Evolutionary conservation across 2,888 invertebrate species (phyloP).

Genomic region (Meteorus cinctellus): DNA sequence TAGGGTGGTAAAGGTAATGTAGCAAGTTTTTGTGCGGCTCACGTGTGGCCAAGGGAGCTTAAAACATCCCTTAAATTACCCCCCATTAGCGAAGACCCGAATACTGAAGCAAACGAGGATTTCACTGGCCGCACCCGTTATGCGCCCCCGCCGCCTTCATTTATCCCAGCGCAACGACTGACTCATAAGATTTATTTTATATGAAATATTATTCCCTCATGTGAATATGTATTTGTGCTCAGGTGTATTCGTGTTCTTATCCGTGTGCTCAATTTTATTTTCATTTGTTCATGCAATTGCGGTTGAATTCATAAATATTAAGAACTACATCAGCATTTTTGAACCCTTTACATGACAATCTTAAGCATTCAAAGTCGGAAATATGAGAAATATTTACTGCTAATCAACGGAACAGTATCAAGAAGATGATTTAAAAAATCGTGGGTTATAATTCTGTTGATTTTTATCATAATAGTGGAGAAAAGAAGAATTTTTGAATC

Average conservation of each 20-base stretch:
- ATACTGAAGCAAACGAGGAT: conserved; percentile 69
- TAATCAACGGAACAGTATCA: too few relatives aligned
- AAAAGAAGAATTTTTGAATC: too few relatives aligned
- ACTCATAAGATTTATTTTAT: conserved; percentile 70
- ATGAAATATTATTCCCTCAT: conserved; percentile 67
- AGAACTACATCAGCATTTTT: too few relatives aligned
- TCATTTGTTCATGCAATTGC: too few relatives aligned
- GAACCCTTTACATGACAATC: too few relatives aligned
- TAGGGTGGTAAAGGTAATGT: conserved; percentile 57
- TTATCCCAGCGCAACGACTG: conserved; percentile 14
- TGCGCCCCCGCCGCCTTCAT: conserved; percentile 10
- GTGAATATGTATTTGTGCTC: background rate
- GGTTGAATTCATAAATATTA: too few relatives aligned
- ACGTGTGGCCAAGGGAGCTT: conserved; percentile 67
- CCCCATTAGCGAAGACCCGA: conserved; percentile 68
- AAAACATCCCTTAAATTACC: conserved; percentile 73
- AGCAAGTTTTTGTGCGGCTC: conserved; percentile 71
- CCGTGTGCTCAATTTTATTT: too few relatives aligned
- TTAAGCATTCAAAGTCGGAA: too few relatives aligned
- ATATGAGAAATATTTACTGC: too few relatives aligned
- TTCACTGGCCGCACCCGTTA: conserved; percentile 61
- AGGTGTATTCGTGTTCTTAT: background rate
- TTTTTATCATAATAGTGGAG: too few relatives aligned
- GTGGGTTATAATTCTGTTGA: too few relatives aligned
- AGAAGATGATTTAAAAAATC: too few relatives aligned